Evolutionary conservation across 1,140 invertebrate genomes (phyloP), one percentile per base, ranked within the genome.

Genomic region (Bacillus rossius): DNA sequence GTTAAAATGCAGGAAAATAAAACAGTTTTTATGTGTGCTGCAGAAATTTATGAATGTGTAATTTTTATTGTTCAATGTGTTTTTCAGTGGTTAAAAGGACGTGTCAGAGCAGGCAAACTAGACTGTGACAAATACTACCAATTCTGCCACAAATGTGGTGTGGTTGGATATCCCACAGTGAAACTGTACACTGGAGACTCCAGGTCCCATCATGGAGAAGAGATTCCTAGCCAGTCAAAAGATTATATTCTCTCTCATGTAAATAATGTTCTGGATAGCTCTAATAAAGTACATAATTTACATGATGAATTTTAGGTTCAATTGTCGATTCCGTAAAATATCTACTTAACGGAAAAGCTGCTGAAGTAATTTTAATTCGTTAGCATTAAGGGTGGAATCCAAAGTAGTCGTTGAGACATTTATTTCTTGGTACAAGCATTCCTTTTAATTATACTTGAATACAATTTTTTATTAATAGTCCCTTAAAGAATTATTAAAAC

Each of bases 111-210:
- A 37, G 82, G 77, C 8, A 81, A 79, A 71, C 64, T 84, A 2
- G 77, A 85, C 68, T 85, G 83, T 71, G 76, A 83, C 26, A 51
- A 65, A 19, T 71, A 77, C 56, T 63, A 63, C 17, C 37, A 64
- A 10, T 43, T 79, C 10, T 84, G 82, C 67, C 60, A 67, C 3
- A 59, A 73, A 53, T 77, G 76, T 20, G 75, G 75, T 34, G 67
- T 85, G 3, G 59, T 66, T 43, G 75, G 73, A 7, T 84, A 83
- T 68, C 83, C 83, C 1, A 78, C 79, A 10, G 65, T 85, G 2
- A 61, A 64, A 19, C 55, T 75, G 20, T 76, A 75, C 38, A 53
- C 53, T n/a, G 29, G 29, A 34, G 17, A n/a, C 37, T n/a, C 8
- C 14, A 17, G 22, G 26, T 42, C 47, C 20, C 43, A 55, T 42